Percentiles rank a stretch among this genome's conserved stretches.
phyloP scores from a whole-genome alignment of 2,888 invertebrate species.

The Malthinus seriepunctatus region DNA sequence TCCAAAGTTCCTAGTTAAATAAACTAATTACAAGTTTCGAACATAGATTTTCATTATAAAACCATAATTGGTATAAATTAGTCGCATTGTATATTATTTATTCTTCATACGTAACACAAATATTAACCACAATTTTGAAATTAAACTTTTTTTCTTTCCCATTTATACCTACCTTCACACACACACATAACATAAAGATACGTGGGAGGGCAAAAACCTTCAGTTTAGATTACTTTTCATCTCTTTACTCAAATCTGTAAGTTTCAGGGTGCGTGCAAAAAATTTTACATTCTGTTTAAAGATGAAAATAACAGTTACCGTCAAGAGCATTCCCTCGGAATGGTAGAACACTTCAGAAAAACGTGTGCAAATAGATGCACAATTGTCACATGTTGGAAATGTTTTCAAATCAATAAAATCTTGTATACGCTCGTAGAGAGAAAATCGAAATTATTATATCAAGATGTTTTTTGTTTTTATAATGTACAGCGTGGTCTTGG shows the following conservation, averaged over 20 bases:
- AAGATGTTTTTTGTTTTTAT: too few relatives aligned
- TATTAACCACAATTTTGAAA: neutral
- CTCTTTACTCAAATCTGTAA: neutral
- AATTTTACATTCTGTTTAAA: neutral
- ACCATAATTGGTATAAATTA: slow-evolving; percentile 35
- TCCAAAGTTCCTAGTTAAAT: slow-evolving; percentile 3
- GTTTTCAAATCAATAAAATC: too few relatives aligned
- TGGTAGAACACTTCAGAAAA: too few relatives aligned
- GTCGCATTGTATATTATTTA: slow-evolving; percentile 24
- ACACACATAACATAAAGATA: neutral
- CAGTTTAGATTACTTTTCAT: neutral
- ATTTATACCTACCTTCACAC: neutral
- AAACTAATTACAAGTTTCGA: slow-evolving; percentile 6
- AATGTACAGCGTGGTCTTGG: too few relatives aligned
- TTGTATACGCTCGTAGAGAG: too few relatives aligned
- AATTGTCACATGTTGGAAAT: too few relatives aligned
- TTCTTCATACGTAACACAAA: slow-evolving; percentile 7
- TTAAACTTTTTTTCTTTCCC: neutral
- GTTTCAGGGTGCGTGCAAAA: neutral
- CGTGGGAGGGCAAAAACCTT: neutral
- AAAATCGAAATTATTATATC: too few relatives aligned
- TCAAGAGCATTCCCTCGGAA: too few relatives aligned
- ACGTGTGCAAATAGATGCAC: too few relatives aligned
- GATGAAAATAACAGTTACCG: neutral
- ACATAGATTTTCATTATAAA: slow-evolving; percentile 37